Evolutionary conservation across 2,888 invertebrate species (phyloP), one percentile per base, ranked within the genome.

Genomic region (Leptinotarsa rubiginosa): DNA sequence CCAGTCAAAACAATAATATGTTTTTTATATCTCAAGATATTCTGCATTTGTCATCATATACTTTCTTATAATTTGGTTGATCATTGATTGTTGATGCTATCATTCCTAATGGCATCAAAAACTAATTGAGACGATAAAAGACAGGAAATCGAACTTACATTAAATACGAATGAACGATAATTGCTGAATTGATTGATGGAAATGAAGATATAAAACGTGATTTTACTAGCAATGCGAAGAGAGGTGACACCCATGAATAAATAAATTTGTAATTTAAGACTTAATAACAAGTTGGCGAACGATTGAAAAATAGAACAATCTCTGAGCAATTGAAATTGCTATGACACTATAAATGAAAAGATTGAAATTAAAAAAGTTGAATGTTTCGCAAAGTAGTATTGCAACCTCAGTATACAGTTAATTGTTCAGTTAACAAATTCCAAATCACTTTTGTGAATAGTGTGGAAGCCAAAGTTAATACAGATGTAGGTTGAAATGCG

Each of bases 151-250:
- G 56, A 56, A 13, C 56, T 22, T 22, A 20, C 22, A 56, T 56
- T 25, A 22, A 15, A 56, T 56, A 56, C 56, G 15, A 56, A 22
- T 56, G 56, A 56, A 56, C 56, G 22, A 16, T 56, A 22, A 56
- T 56, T 20, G 22, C 4, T 56, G 20, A 22, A 56, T 13, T 56
- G 22, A 56, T 20, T 56, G 56, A 56, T 56, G 56, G 56, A 56
- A 56, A 56, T 56, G 56, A 18, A 56, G 18, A 56, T n/a, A 20
- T 13, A 56, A 22, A 22, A 56, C 56, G 56, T 56, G 56, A 56
- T 56, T 56, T 20, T 22, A 56, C 56, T 56, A 22, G 56, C 16
- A 22, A 56, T 22, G 22, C 15, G 15, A 56, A 56, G 13, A 5
- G 7, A 20, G 5, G 4, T 13, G 13, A 5, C 3, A 22, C 12